Evolutionary conservation across 2,113 vertebrate species (phyloP), one percentile per base, ranked within the genome.

Genomic region (Spea multiplicata): DNA sequence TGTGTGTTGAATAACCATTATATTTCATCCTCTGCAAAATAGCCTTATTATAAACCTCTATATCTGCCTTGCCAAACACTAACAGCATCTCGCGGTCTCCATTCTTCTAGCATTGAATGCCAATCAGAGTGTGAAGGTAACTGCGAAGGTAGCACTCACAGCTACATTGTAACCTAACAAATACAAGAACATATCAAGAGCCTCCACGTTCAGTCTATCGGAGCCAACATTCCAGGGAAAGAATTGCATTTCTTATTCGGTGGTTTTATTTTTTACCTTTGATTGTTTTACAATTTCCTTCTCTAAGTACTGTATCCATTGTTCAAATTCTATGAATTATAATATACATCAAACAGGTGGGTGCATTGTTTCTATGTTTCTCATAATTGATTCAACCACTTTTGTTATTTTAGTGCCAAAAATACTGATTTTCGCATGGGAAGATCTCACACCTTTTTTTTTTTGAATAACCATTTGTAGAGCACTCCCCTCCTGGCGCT

Each of bases 221-320:
- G 50, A 76, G 52, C 30, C n/a, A n/a, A 65, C 65, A 65, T 61
- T 74, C 65, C 55, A 57, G 66, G 52, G 66, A 69, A 59, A 68
- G 48, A 69, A 76, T 66, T 47, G 30, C 62, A 13, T 47, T 76
- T 47, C 64, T 50, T 45, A 53, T 14, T 13, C n/a, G 66, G 50
- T 76, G 62, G 9, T 65, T 66, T 66, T 16, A 9, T 48, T 76
- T 69, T 76, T 44, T 61, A 59, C 10, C 47, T n/a, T 45, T 14
- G 30, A 76, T 76, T 76, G 74, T 76, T 16, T 47, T 68, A 44
- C 57, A 44, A 76, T 69, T 76, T 76, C 74, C 74, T 76, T 50
- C 4, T 16, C 74, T 45, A 52, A 48, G 59, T 45, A 59, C 45
- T 69, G 55, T 4, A 53, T 53, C 6, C 50, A 13, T 59, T 59